Evolutionary conservation across 1,140 invertebrate species (phyloP), one percentile per base, ranked within the genome.

Genomic region (Delia radicum): DNA sequence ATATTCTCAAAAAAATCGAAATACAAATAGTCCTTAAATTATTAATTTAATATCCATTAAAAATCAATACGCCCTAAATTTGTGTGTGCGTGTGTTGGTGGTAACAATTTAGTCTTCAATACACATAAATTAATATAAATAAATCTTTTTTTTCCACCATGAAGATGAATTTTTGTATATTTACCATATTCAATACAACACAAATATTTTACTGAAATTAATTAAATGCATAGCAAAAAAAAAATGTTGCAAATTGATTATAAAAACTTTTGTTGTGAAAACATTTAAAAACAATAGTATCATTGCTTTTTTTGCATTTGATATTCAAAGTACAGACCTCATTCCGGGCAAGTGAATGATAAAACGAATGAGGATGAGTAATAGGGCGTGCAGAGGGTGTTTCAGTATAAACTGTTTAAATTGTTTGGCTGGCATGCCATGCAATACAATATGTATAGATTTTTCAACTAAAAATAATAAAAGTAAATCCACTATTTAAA

Each of bases 261-360:
- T 55, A 55, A 55, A 55, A 55, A 55, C 46, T 55, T 18, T 55
- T 55, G 46, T 55, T 55, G 46, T 55, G 21, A 55, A 55, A 55
- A 55, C 48, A 55, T 55, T 55, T 55, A 55, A 55, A 55, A 55
- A 55, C 48, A 55, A 55, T 55, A 55, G 10, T 55, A 55, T 55
- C 24, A 55, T 55, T 55, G 48, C 48, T 21, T 55, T 55, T 55
- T 5, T 55, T 55, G 48, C 21, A 55, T 55, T 55, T 55, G n/a
- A n/a, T 55, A 55, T 55, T 18, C 48, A 55, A 55, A 55, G 48
- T 18, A 55, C 48, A 55, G n/a, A 42, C 37, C 12, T 42, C 37
- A 42, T 1, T 15, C 10, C 7, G 37, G 10, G n/a, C 37, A 42
- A 42, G 37, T 42, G 37, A 42, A 13, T 42, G 12, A n/a, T n/a